Percentiles rank a stretch among this genome's conserved stretches.
Evolutionary conservation across 2,888 invertebrate genomes (phyloP).

Genomic region (Coecobrya sp.): DNA sequence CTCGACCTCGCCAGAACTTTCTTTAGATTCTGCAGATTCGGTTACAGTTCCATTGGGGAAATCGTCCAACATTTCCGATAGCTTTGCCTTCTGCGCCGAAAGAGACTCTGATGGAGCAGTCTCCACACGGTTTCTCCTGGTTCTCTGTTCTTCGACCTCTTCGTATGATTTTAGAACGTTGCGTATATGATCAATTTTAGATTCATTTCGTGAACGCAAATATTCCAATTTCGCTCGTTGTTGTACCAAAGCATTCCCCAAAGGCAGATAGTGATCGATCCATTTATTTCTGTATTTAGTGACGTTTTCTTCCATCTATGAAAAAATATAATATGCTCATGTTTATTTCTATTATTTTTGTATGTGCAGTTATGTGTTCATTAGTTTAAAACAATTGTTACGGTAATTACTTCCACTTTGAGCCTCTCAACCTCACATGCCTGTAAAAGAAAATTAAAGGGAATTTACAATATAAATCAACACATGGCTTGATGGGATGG

Average conservation of each 20-base stretch:
- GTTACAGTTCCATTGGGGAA: background rate
- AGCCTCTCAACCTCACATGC: constrained; percentile 60
- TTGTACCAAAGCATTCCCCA: constrained; percentile 45
- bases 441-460: background rate
- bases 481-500: too few relatives aligned
- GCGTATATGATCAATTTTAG: constrained; percentile 44
- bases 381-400: background rate
- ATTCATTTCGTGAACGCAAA: constrained; percentile 13
- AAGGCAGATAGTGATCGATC: constrained; percentile 38
- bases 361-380: too few relatives aligned
- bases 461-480: background rate
- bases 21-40: background rate
- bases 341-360: too few relatives aligned
- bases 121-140: background rate
- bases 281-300: constrained; percentile 23
- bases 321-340: too few relatives aligned
- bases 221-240: constrained; percentile 52
- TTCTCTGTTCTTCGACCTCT: constrained; percentile 30
- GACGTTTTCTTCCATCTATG: constrained; percentile 48
- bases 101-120: background rate
- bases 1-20: background rate
- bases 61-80: background rate
- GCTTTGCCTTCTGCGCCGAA: background rate
- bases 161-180: constrained; percentile 26
- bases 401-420: constrained; percentile 14